phyloP scores from a whole-genome alignment of 2,888 invertebrate species.

The Tiphia femorata region DNA sequence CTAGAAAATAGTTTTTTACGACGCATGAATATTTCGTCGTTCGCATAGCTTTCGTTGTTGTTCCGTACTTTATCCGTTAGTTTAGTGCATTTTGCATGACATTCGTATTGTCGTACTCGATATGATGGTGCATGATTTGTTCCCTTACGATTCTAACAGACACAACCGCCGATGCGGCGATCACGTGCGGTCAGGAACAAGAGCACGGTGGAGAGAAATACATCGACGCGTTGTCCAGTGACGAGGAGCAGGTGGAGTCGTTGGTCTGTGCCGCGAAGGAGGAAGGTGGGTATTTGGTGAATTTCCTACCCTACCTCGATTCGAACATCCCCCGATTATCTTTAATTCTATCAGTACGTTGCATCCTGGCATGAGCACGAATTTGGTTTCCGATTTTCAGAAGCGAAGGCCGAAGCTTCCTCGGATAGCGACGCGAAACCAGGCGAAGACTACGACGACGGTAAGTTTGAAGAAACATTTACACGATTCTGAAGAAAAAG shows the following conservation, averaged over 20 bases:
- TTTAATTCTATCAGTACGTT: no score
- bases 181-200: constrained; percentile 71
- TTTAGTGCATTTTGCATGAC: neutral
- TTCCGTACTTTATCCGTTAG: neutral
- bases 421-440: constrained; percentile 63
- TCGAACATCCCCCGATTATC: no score
- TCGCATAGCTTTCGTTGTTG: neutral
- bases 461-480: no score
- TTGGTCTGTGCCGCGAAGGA: constrained; percentile 68
- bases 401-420: constrained; percentile 65
- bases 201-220: constrained; percentile 55
- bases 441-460: constrained; percentile 57
- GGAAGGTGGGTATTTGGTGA: constrained; percentile 69
- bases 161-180: constrained; percentile 77
- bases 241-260: constrained; percentile 64
- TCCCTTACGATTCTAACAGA: constrained; percentile 67
- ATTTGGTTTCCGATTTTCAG: constrained; percentile 48
- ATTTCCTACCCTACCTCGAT: neutral
- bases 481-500: no score
- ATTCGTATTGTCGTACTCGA: constrained; percentile 10
- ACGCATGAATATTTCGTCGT: no score
- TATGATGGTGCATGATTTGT: constrained; percentile 52
- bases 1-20: no score
- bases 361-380: constrained; percentile 49
- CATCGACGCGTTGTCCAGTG: constrained; percentile 66